Evolutionary conservation across 2,797 vertebrate species (phyloP).

Genomic region (Ptychadena robeensis): DNA sequence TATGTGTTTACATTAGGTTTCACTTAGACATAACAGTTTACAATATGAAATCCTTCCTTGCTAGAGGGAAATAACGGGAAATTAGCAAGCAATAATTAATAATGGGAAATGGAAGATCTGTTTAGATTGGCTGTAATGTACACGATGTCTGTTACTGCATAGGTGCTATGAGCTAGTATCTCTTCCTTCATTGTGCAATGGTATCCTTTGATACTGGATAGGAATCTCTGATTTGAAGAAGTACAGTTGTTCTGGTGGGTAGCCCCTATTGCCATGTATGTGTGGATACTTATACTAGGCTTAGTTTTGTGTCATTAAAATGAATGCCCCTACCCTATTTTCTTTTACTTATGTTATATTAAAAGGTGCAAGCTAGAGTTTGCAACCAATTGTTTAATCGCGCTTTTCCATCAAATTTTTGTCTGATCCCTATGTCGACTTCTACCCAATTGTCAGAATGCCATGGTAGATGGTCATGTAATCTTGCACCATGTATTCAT

Average conservation of each 20-base stretch:
- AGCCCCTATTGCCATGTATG: background rate
- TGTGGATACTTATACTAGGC: no score
- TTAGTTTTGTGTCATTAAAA: no score
- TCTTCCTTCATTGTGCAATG: background rate
- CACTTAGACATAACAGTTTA: slow-evolving; percentile 33
- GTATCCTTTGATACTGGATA: background rate
- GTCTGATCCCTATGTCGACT: no score
- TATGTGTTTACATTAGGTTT: slow-evolving; percentile 7
- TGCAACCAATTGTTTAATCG: no score
- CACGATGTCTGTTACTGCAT: background rate
- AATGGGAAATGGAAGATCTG: background rate
- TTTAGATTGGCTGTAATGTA: background rate
- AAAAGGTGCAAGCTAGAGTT: no score
- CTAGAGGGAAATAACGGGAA: background rate
- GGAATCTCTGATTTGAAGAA: no score
- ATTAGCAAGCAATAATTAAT: background rate
- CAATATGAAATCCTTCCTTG: slow-evolving; percentile 9
- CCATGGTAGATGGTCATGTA: no score
- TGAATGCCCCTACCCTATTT: no score
- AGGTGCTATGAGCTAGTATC: background rate
- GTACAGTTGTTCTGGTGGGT: background rate
- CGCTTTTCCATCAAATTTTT: no score
- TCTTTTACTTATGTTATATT: no score
- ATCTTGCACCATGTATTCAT: no score
- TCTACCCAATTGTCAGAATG: no score